phyloP scores from a whole-genome alignment of 2,888 invertebrate species.

The Drosophila planitibia region DNA sequence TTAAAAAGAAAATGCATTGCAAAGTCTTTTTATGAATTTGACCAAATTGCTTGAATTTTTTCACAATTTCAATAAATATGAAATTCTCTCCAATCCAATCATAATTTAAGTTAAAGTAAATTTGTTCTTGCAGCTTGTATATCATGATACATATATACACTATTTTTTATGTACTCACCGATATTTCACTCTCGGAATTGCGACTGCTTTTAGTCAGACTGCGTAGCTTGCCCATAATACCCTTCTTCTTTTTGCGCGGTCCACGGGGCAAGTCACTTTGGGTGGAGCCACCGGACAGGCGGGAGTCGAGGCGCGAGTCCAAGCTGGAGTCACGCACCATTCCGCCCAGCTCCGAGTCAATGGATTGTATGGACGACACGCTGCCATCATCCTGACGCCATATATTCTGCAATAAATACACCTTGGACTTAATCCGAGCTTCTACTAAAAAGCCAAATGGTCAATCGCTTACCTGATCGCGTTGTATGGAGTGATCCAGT shows the following conservation, averaged over 20 bases:
- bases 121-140: not conserved
- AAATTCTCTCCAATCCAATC: not conserved
- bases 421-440: not conserved
- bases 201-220: slow-evolving; percentile 92
- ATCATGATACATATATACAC: not conserved
- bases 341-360: slow-evolving; percentile 89
- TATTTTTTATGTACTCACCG: slow-evolving; percentile 68
- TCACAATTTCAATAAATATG: not conserved
- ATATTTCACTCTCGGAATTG: slow-evolving; percentile 85
- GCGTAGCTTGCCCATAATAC: slow-evolving; percentile 93
- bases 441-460: accelerated
- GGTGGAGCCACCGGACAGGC: slow-evolving; percentile 93
- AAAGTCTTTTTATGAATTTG: too few species aligned
- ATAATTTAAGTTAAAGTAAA: not conserved
- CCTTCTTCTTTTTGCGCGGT: slow-evolving; percentile 91
- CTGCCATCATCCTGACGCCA: slow-evolving; percentile 95
- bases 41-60: not conserved
- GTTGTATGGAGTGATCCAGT: slow-evolving; percentile 88
- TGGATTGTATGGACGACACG: slow-evolving; percentile 92
- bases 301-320: slow-evolving; percentile 89
- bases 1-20: too few species aligned
- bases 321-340: slow-evolving; percentile 90
- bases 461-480: slow-evolving; percentile 84
- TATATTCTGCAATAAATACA: slow-evolving; percentile 87
- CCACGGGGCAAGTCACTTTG: slow-evolving; percentile 91